Base-by-base conservation (phyloP, 1,140 invertebrate species). In the Adelges cooleyi region DNA sequence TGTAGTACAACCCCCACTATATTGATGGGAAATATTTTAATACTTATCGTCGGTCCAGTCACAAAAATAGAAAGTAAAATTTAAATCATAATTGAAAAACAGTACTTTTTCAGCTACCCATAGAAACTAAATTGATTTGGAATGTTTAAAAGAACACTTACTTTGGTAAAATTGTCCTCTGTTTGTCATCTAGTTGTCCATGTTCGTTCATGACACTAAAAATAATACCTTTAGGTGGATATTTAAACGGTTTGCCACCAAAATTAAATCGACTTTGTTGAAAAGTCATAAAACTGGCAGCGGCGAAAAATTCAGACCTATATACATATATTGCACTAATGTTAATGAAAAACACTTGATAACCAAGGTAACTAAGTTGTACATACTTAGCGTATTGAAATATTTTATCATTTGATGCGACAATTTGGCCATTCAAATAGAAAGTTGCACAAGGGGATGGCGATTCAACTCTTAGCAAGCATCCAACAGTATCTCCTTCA, bases 181-280 rank as follows among this genome's bases (percentile, higher is more conserved):
- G 81, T 67, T 86, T 84, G 3, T 82, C 78, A 33, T 80, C 79
- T 25, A 95, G 77, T 20, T 74, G 73, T 36, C 86, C 89, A 71
- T 81, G 76, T 66, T 90, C 82, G 72, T 95, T 95, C 73, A 95
- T 94, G 40, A 65, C 78, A 81, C 69, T 80, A 76, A 78, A 84
- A 88, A 67, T 74, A 71, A 56, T 80, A 72, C 83, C 81, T 27
- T 74, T 76, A 0, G 90, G 91, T 52, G 91, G 88, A 78, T 80
- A 87, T 68, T 80, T 80, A 75, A 94, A 95, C 3, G 87, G 83
- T 69, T 82, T 79, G 53, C 82, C 79, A 54, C 93, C 93, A 77
- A 96, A 96, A 79, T 96, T 96, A 75, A 95, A 95, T 49, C 84
- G 80, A 78, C 91, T 93, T 72, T 95, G 91, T 73, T 96, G 92